These are phyloP conservation scores for Thryonomys swinderianus DNA, from an alignment of 2,113 vertebrate species.

Conservation along the genomic window DNA sequence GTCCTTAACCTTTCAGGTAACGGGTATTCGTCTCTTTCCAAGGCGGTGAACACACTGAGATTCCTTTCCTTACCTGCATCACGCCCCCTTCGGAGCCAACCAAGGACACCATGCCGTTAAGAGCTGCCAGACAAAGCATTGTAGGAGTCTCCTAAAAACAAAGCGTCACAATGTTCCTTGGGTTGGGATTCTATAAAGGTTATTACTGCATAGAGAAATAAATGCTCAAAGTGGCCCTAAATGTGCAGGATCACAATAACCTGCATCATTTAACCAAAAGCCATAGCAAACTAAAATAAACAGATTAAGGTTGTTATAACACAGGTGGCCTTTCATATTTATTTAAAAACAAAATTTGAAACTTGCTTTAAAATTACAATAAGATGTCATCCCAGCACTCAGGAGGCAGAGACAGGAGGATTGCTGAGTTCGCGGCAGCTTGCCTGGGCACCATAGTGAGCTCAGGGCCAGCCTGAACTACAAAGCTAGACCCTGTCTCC, in stretches of 20 bases:
- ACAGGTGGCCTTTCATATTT: neutral
- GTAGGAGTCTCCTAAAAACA: constrained; percentile 93
- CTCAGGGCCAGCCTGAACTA: too few relatives aligned
- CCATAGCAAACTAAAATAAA: constrained; percentile 8
- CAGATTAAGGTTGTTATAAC: neutral
- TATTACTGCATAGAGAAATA: neutral
- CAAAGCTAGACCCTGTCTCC: too few relatives aligned
- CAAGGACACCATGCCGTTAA: constrained; percentile 93
- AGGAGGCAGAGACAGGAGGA: too few relatives aligned
- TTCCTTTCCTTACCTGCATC: constrained; percentile 89
- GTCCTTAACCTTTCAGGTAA: neutral
- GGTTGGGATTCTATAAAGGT: neutral
- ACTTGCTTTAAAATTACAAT: constrained; percentile 47
- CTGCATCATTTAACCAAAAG: neutral
- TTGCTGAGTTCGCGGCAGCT: too few relatives aligned
- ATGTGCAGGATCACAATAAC: neutral
- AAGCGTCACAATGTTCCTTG: neutral
- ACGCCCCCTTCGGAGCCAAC: constrained; percentile 93
- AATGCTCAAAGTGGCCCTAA: neutral
- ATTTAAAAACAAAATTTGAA: neutral
- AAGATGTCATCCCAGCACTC: too few relatives aligned
- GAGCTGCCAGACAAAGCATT: constrained; percentile 96
- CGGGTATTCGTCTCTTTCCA: neutral
- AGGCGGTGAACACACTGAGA: neutral
- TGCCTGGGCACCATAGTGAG: too few relatives aligned